A percentile compares a stretch with the other conserved stretches of the same genome.
Evolutionary conservation across 2,888 invertebrate genomes (phyloP).

Genomic region (Plusia festucae): DNA sequence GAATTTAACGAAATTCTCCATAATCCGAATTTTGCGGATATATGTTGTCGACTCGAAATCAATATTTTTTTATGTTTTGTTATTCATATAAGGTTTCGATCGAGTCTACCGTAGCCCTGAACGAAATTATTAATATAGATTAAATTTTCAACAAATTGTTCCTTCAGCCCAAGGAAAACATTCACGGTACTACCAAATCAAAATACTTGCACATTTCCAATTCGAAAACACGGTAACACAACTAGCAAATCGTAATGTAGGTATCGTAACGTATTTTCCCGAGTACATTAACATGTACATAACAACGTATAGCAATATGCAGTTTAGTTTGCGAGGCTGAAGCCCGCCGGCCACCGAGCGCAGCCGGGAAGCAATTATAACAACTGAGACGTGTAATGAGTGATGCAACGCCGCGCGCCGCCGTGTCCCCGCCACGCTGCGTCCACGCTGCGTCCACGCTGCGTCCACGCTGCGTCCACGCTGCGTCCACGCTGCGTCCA

Average conservation of each 20-base stretch:
- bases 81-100: no score
- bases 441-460: slow-evolving; percentile 26
- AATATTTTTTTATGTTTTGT: no score
- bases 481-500: neutral
- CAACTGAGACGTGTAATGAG: slow-evolving; percentile 78
- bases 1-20: no score
- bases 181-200: no score
- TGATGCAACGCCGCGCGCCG: slow-evolving; percentile 52
- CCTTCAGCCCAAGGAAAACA: no score
- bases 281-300: slow-evolving; percentile 13
- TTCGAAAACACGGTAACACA: neutral
- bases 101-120: no score
- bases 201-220: neutral
- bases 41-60: no score
- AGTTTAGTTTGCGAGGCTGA: slow-evolving; percentile 20
- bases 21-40: no score
- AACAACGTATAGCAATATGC: slow-evolving; percentile 21
- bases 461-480: neutral
- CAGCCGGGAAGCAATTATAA: slow-evolving; percentile 76
- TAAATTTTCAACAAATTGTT: no score
- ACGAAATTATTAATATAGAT: no score
- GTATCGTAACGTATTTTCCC: slow-evolving; percentile 29
- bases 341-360: slow-evolving; percentile 19
- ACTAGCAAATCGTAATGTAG: slow-evolving; percentile 16
- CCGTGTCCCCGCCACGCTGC: slow-evolving; percentile 36